Conservation (phyloP, 2,888 invertebrate species). For the Drymonia ruficornis region DNA sequence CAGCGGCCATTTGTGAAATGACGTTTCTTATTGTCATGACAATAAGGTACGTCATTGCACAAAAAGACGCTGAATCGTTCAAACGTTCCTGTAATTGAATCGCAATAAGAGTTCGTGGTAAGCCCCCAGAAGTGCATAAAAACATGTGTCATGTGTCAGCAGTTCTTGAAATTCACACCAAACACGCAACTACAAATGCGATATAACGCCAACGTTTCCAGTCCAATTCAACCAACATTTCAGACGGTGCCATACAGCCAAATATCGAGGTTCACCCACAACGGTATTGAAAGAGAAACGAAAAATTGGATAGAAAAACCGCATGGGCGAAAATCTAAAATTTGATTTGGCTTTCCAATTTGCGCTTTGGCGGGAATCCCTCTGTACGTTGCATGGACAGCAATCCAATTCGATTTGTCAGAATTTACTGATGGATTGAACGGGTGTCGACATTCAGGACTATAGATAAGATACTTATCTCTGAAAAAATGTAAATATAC, state of each 20-base stretch:
- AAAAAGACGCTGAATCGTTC: too few relatives aligned
- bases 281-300: conserved; percentile 14
- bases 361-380: conserved; percentile 1
- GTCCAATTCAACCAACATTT: conserved; percentile 25
- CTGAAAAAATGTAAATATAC: background rate
- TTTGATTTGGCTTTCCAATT: conserved; percentile 7
- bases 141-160: too few relatives aligned
- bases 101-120: too few relatives aligned
- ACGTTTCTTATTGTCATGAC: too few relatives aligned
- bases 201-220: conserved; percentile 12
- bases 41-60: too few relatives aligned
- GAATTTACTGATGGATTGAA: conserved; percentile 20
- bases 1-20: too few relatives aligned
- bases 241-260: conserved; percentile 29
- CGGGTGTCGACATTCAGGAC: conserved; percentile 10
- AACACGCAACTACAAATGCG: conserved; percentile 18
- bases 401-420: conserved; percentile 24
- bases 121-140: too few relatives aligned
- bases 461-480: background rate
- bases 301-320: conserved; percentile 15
- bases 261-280: conserved; percentile 24
- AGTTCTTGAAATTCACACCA: background rate
- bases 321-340: conserved; percentile 15
- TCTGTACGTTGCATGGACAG: conserved; percentile 10
- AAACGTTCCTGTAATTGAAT: too few relatives aligned